Evolutionary conservation across 2,888 invertebrate genomes (phyloP).

Genomic region (Leptogaster cylindrica): DNA sequence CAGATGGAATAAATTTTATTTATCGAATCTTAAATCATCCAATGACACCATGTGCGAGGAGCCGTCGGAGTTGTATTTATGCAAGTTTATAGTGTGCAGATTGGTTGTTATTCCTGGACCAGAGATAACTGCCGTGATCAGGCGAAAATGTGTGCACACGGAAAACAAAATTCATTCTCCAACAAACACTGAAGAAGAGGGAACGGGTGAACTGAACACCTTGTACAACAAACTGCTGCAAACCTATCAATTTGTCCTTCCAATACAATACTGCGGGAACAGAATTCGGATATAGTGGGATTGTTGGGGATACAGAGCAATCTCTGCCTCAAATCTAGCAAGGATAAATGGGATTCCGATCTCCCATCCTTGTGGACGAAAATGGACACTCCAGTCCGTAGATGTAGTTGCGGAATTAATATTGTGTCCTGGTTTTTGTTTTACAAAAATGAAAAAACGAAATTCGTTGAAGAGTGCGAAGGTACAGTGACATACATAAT

Average conservation of each 20-base stretch:
- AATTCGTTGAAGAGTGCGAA: too few relatives aligned
- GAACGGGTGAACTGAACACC: neutral
- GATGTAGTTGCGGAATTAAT: too few relatives aligned
- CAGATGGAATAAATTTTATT: slow-evolving; percentile 44
- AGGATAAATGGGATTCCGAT: too few relatives aligned
- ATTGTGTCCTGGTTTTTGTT: too few relatives aligned
- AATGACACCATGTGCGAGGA: slow-evolving; percentile 37
- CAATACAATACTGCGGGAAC: slow-evolving; percentile 23
- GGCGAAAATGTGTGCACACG: slow-evolving; percentile 4
- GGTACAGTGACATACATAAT: too few relatives aligned
- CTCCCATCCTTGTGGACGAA: too few relatives aligned
- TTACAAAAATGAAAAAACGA: too few relatives aligned
- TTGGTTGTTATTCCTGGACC: neutral
- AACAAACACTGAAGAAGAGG: neutral
- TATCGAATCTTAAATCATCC: slow-evolving; percentile 43
- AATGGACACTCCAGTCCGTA: too few relatives aligned
- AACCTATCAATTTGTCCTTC: slow-evolving; percentile 15
- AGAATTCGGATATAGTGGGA: slow-evolving; percentile 4
- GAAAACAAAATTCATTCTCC: slow-evolving; percentile 4
- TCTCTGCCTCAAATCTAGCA: too few relatives aligned
- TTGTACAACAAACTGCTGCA: neutral
- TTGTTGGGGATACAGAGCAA: neutral
- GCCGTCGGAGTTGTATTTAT: slow-evolving; percentile 15
- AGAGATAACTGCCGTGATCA: slow-evolving; percentile 15
- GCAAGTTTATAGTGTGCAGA: slow-evolving; percentile 2